Percentiles rank a stretch among this genome's conserved stretches.
phyloP scores from a whole-genome alignment of 2,888 invertebrate genomes.

The Suillia variegata region DNA sequence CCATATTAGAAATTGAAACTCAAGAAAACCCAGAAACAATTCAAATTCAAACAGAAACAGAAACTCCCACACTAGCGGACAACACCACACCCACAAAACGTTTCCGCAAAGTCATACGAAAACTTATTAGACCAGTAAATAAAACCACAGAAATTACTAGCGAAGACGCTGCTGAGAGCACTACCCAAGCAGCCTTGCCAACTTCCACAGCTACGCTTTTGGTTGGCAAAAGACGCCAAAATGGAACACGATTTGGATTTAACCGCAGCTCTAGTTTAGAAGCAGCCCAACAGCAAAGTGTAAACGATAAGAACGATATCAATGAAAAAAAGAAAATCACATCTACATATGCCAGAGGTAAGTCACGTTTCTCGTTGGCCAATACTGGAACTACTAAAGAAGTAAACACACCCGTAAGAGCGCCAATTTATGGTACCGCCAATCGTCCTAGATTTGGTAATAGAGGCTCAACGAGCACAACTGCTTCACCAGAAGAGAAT shows the following conservation, averaged over 20 bases:
- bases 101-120: conserved; percentile 50
- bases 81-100: conserved; percentile 40
- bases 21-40: conserved; percentile 15
- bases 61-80: conserved; percentile 24
- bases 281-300: neutral
- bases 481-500: conserved; percentile 7
- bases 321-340: neutral
- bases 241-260: conserved; percentile 25
- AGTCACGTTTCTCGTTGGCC: conserved; percentile 18
- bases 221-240: conserved; percentile 11
- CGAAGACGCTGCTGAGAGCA: neutral
- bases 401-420: neutral
- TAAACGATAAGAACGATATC: conserved; percentile 1
- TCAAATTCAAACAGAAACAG: conserved; percentile 26
- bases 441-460: conserved; percentile 28
- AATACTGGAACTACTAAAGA: neutral
- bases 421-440: conserved; percentile 19
- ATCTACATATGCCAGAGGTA: neutral
- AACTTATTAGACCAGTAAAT: conserved; percentile 45
- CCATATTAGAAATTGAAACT: conserved; percentile 11
- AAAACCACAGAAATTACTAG: conserved; percentile 12
- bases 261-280: conserved; percentile 28
- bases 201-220: conserved; percentile 5
- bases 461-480: conserved; percentile 11
- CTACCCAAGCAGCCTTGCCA: neutral